phyloP scores from a whole-genome alignment of 2,797 vertebrate genomes.

The Florisuga fusca region DNA sequence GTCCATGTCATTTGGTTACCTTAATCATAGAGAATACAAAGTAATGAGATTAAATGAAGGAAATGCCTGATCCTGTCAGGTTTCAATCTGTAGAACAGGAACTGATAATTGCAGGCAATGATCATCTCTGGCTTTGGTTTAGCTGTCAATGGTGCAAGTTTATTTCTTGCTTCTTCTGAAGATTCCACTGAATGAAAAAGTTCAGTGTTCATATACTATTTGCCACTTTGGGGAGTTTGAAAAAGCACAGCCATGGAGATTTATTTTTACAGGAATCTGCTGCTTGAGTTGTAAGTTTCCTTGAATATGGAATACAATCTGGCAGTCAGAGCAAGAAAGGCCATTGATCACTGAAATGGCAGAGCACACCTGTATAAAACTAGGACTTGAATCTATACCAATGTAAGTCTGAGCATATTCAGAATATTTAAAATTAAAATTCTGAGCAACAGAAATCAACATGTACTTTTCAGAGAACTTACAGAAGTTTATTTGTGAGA shows the following conservation, averaged over 20 bases:
- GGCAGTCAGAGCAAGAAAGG: background rate
- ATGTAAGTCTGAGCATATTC: background rate
- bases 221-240: background rate
- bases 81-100: background rate
- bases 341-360: background rate
- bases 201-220: background rate
- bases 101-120: background rate
- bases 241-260: background rate
- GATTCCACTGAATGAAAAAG: background rate
- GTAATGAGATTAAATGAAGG: background rate
- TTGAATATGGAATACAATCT: conserved; percentile 12
- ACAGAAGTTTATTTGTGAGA: background rate
- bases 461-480: background rate
- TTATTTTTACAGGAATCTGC: conserved; percentile 20
- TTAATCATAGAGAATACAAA: background rate
- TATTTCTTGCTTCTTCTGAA: background rate
- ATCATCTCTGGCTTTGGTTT: background rate
- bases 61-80: background rate
- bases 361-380: conserved; percentile 10
- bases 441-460: background rate
- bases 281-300: background rate
- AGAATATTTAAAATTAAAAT: background rate
- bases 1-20: background rate
- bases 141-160: background rate
- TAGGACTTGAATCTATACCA: background rate